These are phyloP conservation scores for Poeciliopsis paucimaculata DNA, from an alignment of 2,797 vertebrate species.

Conservation along the genomic window DNA sequence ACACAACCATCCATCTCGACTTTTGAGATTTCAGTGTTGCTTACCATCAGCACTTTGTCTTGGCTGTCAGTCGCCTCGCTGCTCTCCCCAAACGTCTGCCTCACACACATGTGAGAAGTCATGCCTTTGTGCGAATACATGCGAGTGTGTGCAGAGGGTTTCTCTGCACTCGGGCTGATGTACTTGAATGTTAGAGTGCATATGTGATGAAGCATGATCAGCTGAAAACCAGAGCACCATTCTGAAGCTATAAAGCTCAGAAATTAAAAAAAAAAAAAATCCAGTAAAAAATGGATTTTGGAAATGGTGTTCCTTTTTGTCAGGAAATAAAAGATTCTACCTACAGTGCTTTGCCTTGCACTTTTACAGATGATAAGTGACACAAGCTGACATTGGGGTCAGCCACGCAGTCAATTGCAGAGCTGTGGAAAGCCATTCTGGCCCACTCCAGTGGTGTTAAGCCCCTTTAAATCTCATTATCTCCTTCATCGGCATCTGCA, in stretches of 20 bases:
- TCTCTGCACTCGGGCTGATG: slow-evolving; percentile 33
- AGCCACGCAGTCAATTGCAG: slow-evolving; percentile 54
- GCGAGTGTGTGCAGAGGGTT: slow-evolving; percentile 19
- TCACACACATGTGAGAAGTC: slow-evolving; percentile 70
- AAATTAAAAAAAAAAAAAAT: slow-evolving; percentile 28
- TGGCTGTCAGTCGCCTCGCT: slow-evolving; percentile 66
- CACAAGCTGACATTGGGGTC: slow-evolving; percentile 61
- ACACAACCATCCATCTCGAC: slow-evolving; percentile 35
- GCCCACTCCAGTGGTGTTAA: slow-evolving; percentile 51
- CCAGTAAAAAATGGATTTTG: slow-evolving; percentile 6
- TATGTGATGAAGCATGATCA: slow-evolving; percentile 63
- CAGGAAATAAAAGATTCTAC: slow-evolving; percentile 49
- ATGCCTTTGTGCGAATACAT: slow-evolving; percentile 52
- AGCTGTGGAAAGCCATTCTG: slow-evolving; percentile 54
- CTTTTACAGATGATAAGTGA: slow-evolving; percentile 64
- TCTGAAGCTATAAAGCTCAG: slow-evolving; percentile 31
- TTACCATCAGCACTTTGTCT: slow-evolving; percentile 73
- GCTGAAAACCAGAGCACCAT: slow-evolving; percentile 53
- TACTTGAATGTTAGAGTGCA: slow-evolving; percentile 48
- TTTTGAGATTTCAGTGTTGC: slow-evolving; percentile 64
- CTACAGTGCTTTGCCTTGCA: slow-evolving; percentile 42
- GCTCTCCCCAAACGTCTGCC: slow-evolving; percentile 50
- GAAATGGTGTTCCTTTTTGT: slow-evolving; percentile 26
- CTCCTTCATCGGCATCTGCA: slow-evolving; percentile 53
- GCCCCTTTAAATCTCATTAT: slow-evolving; percentile 65